phyloP scores from a whole-genome alignment of 2,888 invertebrate species.

The Caenorhabditis sp. region DNA sequence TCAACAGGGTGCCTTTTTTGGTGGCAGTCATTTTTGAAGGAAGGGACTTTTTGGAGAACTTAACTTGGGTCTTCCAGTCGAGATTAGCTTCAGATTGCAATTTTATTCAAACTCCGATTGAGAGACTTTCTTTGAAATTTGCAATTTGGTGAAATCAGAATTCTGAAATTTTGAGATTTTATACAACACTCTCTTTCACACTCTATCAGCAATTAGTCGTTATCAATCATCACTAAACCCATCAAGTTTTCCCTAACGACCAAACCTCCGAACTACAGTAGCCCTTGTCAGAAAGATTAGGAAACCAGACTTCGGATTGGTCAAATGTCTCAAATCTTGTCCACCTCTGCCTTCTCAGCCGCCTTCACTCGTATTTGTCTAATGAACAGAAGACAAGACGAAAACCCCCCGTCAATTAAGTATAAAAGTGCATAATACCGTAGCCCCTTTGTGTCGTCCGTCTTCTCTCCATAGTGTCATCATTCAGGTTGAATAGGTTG shows the following conservation, averaged over 20 bases:
- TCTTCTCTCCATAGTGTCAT: constrained; percentile 30
- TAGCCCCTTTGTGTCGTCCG: constrained; percentile 29
- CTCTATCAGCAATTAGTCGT: no score
- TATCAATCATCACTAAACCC: no score
- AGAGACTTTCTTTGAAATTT: no score
- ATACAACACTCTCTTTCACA: no score
- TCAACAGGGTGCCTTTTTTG: not conserved
- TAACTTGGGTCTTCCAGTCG: no score
- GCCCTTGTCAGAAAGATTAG: not conserved
- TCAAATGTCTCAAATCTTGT: constrained; percentile 15
- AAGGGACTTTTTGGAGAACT: no score
- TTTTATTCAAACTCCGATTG: no score
- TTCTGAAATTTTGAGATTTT: no score
- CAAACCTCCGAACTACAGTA: constrained; percentile 11
- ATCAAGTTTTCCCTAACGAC: no score
- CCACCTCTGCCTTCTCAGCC: not conserved
- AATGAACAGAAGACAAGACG: constrained; percentile 33
- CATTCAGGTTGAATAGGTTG: constrained; percentile 63
- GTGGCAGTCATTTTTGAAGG: not conserved
- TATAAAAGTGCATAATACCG: constrained; percentile 53
- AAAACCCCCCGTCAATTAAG: constrained; percentile 25
- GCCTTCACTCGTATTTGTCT: not conserved
- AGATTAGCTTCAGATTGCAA: no score
- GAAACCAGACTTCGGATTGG: constrained; percentile 27
- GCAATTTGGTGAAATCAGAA: no score